A percentile compares a stretch with the other conserved stretches of the same genome.
Conservation (phyloP, 2,888 invertebrate species). For the Euzophera pinguis region DNA sequence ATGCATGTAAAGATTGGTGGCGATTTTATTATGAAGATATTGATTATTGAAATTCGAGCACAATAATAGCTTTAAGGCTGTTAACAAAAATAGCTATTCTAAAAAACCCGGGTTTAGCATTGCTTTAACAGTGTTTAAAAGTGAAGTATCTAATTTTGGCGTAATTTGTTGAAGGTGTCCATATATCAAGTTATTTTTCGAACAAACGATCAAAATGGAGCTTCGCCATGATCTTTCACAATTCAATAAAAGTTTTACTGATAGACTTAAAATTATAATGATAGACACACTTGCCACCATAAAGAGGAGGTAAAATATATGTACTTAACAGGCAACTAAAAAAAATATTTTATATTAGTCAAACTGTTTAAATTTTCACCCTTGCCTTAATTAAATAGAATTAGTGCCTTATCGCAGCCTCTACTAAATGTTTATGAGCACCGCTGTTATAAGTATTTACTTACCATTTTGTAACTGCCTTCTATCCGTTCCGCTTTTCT, state of each 20-base stretch:
- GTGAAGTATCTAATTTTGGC: too few species aligned
- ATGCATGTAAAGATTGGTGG: background rate
- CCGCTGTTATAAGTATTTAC: conserved; percentile 20
- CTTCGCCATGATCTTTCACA: too few species aligned
- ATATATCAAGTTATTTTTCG: too few species aligned
- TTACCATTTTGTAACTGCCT: background rate
- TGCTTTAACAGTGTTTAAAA: too few species aligned
- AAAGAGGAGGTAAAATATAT: background rate
- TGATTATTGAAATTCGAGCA: too few species aligned
- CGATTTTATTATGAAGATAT: too few species aligned
- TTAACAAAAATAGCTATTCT: too few species aligned
- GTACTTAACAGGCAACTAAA: conserved; percentile 40
- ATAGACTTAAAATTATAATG: background rate
- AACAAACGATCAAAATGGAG: too few species aligned
- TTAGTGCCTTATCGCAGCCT: conserved; percentile 57
- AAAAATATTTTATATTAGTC: conserved; percentile 22
- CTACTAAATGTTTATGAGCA: conserved; percentile 36
- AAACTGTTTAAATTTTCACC: conserved; percentile 21
- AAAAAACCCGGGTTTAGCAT: too few species aligned
- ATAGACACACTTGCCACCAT: background rate
- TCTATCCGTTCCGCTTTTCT: background rate
- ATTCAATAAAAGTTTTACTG: too few species aligned
- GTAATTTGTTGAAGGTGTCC: too few species aligned
- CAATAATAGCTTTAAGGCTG: too few species aligned
- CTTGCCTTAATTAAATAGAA: conserved; percentile 53